Percentiles rank a stretch among this genome's conserved stretches.
These are phyloP conservation scores for Trichonephila clavipes DNA, from an alignment of 1,140 invertebrate species.

Conservation along the genomic window DNA sequence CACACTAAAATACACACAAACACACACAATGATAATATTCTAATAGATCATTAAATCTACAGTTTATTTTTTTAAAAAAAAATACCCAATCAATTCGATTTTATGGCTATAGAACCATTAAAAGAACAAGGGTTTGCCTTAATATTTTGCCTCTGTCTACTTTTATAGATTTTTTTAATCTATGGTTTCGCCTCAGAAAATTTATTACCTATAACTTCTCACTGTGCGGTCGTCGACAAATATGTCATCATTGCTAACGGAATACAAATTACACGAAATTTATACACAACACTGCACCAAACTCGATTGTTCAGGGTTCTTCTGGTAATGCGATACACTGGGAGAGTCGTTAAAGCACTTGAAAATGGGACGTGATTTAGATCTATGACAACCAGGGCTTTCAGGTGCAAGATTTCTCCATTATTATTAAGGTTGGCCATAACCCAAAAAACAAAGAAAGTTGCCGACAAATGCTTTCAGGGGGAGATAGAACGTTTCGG, in stretches of 20 bases:
- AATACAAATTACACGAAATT: not conserved
- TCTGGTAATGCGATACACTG: not conserved
- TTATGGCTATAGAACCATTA: no score
- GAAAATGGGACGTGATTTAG: constrained; percentile 20
- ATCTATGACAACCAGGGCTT: constrained; percentile 24
- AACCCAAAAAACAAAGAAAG: constrained; percentile 45
- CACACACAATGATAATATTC: no score
- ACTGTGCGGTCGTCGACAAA: not conserved
- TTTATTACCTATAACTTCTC: not conserved
- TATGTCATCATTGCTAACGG: not conserved
- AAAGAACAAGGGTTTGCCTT: no score
- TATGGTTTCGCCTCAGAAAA: not conserved
- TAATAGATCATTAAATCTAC: no score
- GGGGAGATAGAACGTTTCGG: not conserved
- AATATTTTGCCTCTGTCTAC: not conserved
- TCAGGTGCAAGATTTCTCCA: not conserved
- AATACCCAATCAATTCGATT: no score
- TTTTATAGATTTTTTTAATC: not conserved
- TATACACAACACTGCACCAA: constrained; percentile 8
- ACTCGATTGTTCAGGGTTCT: not conserved
- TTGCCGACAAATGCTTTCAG: not conserved
- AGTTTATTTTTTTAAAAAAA: no score
- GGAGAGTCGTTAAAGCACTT: not conserved
- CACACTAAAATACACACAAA: no score
- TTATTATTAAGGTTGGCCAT: not conserved